phyloP scores from a whole-genome alignment of 1,140 invertebrate species.

The Psilanteris sp. region DNA sequence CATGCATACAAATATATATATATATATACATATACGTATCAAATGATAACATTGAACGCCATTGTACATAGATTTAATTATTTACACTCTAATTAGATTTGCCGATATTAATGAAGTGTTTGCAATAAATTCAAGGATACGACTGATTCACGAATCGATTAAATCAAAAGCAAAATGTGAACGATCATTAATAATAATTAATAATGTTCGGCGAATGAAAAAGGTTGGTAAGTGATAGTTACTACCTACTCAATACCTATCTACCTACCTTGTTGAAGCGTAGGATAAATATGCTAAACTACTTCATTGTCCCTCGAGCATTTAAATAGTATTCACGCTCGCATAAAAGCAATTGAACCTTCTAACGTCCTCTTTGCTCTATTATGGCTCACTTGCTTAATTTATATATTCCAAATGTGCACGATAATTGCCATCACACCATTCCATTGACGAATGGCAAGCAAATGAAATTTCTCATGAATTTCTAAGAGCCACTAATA shows the following conservation, averaged over 20 bases:
- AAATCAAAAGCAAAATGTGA: constrained; percentile 15
- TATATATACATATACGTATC: no score
- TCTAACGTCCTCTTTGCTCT: constrained; percentile 45
- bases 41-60: no score
- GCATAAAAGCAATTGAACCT: constrained; percentile 45
- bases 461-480: constrained; percentile 10
- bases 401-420: constrained; percentile 27
- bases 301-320: constrained; percentile 50
- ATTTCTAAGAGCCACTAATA: background rate
- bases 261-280: constrained; percentile 34
- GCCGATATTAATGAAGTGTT: background rate
- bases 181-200: constrained; percentile 38
- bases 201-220: constrained; percentile 18
- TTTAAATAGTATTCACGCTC: constrained; percentile 56
- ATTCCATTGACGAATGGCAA: constrained; percentile 20
- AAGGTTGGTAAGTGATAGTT: constrained; percentile 25
- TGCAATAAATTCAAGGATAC: constrained; percentile 25
- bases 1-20: no score
- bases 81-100: background rate
- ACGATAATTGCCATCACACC: constrained; percentile 20
- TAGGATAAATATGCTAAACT: constrained; percentile 57
- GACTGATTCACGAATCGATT: constrained; percentile 12
- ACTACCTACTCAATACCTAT: constrained; percentile 47
- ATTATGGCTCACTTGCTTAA: constrained; percentile 46
- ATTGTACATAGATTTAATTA: no score